Evolutionary conservation across 2,888 invertebrate genomes (phyloP), one percentile per base, ranked within the genome.

Genomic region (Caenorhabditis zanzibari): DNA sequence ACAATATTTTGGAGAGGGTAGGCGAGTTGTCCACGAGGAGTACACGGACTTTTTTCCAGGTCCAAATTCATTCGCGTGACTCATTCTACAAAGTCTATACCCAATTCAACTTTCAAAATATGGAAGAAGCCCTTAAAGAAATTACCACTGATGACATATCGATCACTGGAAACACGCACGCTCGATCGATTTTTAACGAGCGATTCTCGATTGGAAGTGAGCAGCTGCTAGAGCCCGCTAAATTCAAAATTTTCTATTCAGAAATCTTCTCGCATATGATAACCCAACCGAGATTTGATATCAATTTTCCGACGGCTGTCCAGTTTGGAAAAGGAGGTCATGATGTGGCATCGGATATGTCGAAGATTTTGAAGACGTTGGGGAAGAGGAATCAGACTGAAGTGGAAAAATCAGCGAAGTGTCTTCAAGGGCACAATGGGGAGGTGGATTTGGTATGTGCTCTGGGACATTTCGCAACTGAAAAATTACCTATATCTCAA

Each of bases 261-360:
- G 69, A 69, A 69, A 35, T 69, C 12, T 26, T 56, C n/a, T 38
- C 69, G 3, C 56, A 38, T 10, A 56, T 69, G 54, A 32, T 56
- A 4, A 16, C 26, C n/a, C 41, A 63, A 12, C 64, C 64, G 10
- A n/a, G 41, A 12, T 41, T 74, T 28, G 63, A 74, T 28, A 14
- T 24, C 14, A 19, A 38, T 28, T 61, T 41, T n/a, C 74, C 74
- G 19, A 2, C 16, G 28, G 66, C 66, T 2, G 59, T 59, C 10
- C 56, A 47, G 19, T 68, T 24, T n/a, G 75, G 58, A 22, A n/a
- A 32, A 24, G 66, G 28, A 5, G 75, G 75, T 38, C 38, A 59
- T 38, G 35, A 35, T 22, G 14, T 47, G 9, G 66, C 19, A 24
- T 52, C 52, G 54, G 63, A 54, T 63, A 54, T 28, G 64, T 24